Percentiles rank a stretch among this genome's conserved stretches.
Evolutionary conservation across 1,140 invertebrate species (phyloP).

Genomic region (Leptopilina boulardi): DNA sequence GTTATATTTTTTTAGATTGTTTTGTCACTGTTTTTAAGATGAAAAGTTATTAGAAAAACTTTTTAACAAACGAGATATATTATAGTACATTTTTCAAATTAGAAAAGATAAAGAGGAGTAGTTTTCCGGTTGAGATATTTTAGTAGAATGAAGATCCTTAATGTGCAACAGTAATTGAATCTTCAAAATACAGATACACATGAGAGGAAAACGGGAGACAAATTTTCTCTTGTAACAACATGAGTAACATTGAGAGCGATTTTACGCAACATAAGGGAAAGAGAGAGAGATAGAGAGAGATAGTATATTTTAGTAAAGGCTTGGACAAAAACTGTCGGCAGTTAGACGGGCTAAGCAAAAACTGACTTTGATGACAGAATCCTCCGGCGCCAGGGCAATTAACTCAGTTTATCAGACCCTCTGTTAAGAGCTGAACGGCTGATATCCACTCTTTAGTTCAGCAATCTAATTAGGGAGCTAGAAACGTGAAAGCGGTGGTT

Average conservation of each 20-base stretch:
- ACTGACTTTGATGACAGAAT: constrained; percentile 30
- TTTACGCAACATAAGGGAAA: constrained; percentile 5
- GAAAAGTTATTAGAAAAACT: no score
- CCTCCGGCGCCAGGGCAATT: constrained; percentile 24
- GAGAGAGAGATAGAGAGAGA: not conserved
- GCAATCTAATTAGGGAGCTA: constrained; percentile 32
- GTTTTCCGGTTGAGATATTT: not conserved
- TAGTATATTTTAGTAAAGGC: not conserved
- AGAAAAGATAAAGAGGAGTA: no score
- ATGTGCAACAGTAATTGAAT: constrained; percentile 8
- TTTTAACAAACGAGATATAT: no score
- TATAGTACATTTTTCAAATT: not conserved
- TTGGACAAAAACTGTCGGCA: not conserved
- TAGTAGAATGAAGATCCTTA: not conserved
- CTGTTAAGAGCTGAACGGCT: constrained; percentile 10
- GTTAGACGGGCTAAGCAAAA: not conserved
- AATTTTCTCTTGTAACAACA: constrained; percentile 9
- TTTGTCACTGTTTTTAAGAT: no score
- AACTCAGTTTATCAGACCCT: constrained; percentile 31
- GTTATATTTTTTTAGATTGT: no score
- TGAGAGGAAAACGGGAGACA: not conserved
- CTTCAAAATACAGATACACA: not conserved
- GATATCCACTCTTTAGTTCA: constrained; percentile 29
- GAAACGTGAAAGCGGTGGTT: constrained; percentile 4
- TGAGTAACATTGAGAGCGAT: constrained; percentile 4